Evolutionary conservation across 2,797 vertebrate species (phyloP).

Genomic region (Clamator glandarius): DNA sequence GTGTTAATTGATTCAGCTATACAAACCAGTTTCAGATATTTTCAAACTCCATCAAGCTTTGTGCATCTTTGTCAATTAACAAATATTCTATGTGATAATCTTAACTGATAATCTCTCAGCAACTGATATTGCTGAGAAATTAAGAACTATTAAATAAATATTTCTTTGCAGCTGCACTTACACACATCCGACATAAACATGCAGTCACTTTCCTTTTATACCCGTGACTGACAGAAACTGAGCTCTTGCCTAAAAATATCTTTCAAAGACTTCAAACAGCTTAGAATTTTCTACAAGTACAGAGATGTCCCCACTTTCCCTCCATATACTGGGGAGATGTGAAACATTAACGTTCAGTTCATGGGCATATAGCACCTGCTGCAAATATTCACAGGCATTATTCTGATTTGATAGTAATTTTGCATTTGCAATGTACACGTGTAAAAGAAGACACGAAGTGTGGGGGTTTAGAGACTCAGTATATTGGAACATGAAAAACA

Average conservation of each 20-base stretch:
- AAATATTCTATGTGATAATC: not conserved
- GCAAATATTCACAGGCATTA: not conserved
- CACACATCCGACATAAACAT: not conserved
- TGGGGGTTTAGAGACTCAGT: not conserved
- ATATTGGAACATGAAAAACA: not conserved
- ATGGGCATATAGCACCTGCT: not conserved
- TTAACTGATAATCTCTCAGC: not conserved
- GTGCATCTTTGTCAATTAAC: not conserved
- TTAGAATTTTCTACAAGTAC: not conserved
- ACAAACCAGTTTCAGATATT: not conserved
- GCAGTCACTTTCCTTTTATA: constrained; percentile 8
- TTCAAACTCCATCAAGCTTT: not conserved
- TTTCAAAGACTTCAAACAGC: constrained; percentile 22
- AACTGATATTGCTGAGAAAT: not conserved
- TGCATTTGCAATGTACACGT: not conserved
- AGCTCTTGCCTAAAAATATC: constrained; percentile 14
- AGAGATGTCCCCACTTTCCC: not conserved
- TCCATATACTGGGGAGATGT: not conserved
- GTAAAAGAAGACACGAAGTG: not conserved
- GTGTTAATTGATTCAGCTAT: not conserved
- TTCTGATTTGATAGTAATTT: not conserved
- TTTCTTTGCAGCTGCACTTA: not conserved
- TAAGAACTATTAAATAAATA: not conserved
- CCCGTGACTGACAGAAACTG: not conserved
- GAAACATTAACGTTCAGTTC: no score